These are phyloP conservation scores for Andrena hattorfiana DNA, from an alignment of 2,888 invertebrate species.

Conservation along the genomic window DNA sequence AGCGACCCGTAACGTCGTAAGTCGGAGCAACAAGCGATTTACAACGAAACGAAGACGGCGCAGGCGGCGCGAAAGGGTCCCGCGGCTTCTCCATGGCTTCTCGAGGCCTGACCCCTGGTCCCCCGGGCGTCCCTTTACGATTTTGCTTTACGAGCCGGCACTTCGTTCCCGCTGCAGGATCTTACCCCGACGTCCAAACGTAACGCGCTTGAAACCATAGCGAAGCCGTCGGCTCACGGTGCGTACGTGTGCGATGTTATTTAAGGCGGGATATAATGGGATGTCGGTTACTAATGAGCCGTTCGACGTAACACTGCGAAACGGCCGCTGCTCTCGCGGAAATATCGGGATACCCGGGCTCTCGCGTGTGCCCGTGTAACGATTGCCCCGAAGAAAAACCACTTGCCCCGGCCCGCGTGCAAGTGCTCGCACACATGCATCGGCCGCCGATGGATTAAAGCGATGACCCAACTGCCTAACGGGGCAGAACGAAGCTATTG, in stretches of 20 bases:
- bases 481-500: slow-evolving; percentile 60
- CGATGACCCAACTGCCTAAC: slow-evolving; percentile 66
- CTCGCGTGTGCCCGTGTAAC: neutral
- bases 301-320: slow-evolving; percentile 71
- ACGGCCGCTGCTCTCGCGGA: slow-evolving; percentile 28
- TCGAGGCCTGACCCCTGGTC: slow-evolving; percentile 50
- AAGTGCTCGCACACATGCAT: slow-evolving; percentile 7
- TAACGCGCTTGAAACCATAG: slow-evolving; percentile 70
- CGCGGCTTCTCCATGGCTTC: slow-evolving; percentile 42
- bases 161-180: slow-evolving; percentile 43
- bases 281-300: slow-evolving; percentile 82
- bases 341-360: slow-evolving; percentile 42
- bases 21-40: slow-evolving; percentile 24
- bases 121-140: slow-evolving; percentile 69
- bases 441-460: slow-evolving; percentile 62
- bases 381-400: slow-evolving; percentile 31
- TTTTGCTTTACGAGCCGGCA: slow-evolving; percentile 77
- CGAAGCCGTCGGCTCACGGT: slow-evolving; percentile 11
- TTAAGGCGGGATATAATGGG: slow-evolving; percentile 81
- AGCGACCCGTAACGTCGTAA: slow-evolving; percentile 11
- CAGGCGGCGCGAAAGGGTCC: neutral
- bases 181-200: slow-evolving; percentile 21
- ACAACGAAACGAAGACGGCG: slow-evolving; percentile 14
- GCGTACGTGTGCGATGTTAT: slow-evolving; percentile 71
- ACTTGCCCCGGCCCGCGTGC: neutral